Evolutionary conservation across 2,113 vertebrate genomes (phyloP).

Genomic region (Macroglossus sobrinus): DNA sequence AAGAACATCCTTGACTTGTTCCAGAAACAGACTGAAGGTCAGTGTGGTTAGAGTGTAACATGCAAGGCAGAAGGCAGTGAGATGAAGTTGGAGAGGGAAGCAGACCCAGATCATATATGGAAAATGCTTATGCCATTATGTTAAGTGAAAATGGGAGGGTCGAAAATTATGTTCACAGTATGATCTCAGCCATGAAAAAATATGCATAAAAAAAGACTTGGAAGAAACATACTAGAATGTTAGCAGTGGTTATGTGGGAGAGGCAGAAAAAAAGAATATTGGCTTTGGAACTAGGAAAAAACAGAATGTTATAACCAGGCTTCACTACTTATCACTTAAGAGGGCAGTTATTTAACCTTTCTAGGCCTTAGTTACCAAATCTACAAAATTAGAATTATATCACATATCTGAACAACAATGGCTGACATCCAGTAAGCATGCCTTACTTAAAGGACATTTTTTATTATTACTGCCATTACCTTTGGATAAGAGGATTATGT

Average conservation of each 20-base stretch:
- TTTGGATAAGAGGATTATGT: neutral
- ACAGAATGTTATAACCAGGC: neutral
- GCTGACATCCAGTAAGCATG: neutral
- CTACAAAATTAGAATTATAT: conserved; percentile 29
- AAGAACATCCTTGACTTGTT: neutral
- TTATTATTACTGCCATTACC: neutral
- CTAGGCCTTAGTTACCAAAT: conserved; percentile 17
- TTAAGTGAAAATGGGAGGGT: conserved; percentile 27
- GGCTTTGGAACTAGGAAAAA: conserved; percentile 33
- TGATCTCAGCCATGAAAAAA: conserved; percentile 56
- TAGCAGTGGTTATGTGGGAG: conserved; percentile 40
- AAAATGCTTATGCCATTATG: conserved; percentile 22
- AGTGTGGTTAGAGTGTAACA: neutral
- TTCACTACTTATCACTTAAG: conserved; percentile 22
- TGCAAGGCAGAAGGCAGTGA: neutral
- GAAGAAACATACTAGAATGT: conserved; percentile 42
- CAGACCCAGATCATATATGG: neutral
- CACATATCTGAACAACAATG: neutral
- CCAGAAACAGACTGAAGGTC: neutral
- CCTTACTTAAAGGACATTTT: neutral
- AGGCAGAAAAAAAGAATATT: neutral
- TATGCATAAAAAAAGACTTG: conserved; percentile 47
- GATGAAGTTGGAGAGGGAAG: neutral
- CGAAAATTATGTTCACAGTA: conserved; percentile 46
- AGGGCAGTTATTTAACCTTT: conserved; percentile 34